These are phyloP conservation scores for Myotis yumanensis DNA, from an alignment of 2,113 vertebrate genomes.

Conservation along the genomic window DNA sequence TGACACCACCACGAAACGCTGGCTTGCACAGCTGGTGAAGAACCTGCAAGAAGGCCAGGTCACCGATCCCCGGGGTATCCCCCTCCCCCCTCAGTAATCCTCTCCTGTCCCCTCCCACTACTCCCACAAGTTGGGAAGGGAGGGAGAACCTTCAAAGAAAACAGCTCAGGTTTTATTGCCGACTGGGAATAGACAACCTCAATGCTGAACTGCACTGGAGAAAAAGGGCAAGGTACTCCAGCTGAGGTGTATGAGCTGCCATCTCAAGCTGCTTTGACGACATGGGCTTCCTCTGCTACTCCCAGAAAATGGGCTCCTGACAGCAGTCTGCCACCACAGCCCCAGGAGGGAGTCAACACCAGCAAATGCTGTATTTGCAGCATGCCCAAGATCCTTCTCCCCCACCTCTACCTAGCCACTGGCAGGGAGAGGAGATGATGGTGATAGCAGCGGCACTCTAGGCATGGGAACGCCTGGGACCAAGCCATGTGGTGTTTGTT, in stretches of 20 bases:
- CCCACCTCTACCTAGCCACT: background rate
- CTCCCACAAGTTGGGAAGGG: slow-evolving; percentile 40
- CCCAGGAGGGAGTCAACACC: slow-evolving; percentile 81
- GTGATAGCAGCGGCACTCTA: slow-evolving; percentile 45
- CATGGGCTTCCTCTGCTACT: slow-evolving; percentile 69
- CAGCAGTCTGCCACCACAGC: slow-evolving; percentile 75
- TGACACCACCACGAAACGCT: slow-evolving; percentile 99
- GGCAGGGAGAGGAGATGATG: slow-evolving; percentile 26
- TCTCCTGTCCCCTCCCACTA: slow-evolving; percentile 23
- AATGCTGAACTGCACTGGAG: slow-evolving; percentile 70
- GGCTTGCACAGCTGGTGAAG: slow-evolving; percentile 98
- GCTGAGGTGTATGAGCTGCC: slow-evolving; percentile 70
- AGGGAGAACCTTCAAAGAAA: slow-evolving; percentile 77
- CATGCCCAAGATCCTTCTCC: slow-evolving; percentile 54
- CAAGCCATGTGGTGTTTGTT: slow-evolving; percentile 57
- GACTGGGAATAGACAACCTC: slow-evolving; percentile 83
- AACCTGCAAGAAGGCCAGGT: slow-evolving; percentile 99
- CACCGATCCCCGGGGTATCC: slow-evolving; percentile 96
- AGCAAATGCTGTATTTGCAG: slow-evolving; percentile 81
- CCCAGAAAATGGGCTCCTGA: slow-evolving; percentile 78
- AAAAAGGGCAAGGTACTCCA: slow-evolving; percentile 49
- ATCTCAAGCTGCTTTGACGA: slow-evolving; percentile 53
- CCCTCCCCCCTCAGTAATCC: slow-evolving; percentile 93
- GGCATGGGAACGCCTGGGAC: slow-evolving; percentile 65
- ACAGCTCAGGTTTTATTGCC: slow-evolving; percentile 85